Evolutionary conservation across 1,140 invertebrate genomes (phyloP).

Genomic region (Neotoxoptera formosana): DNA sequence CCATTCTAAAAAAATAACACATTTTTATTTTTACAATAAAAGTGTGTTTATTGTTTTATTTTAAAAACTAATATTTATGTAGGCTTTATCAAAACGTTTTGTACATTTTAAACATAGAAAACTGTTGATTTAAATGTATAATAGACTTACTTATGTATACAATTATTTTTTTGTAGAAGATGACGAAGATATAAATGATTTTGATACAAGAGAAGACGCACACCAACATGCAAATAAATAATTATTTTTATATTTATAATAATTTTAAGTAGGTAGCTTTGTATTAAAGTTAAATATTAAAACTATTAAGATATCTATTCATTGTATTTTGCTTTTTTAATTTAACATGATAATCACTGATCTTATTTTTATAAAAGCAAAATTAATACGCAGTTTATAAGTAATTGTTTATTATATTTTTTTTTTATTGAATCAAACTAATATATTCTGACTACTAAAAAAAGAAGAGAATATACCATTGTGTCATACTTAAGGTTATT

Average conservation of each 20-base stretch:
- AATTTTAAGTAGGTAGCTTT: neutral
- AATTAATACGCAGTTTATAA: neutral
- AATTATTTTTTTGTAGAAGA: slow-evolving; percentile 40
- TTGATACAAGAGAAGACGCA: slow-evolving; percentile 15
- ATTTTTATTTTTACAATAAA: neutral
- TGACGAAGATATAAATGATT: slow-evolving; percentile 46
- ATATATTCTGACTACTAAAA: neutral
- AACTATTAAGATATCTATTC: neutral
- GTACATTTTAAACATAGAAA: neutral
- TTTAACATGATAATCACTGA: neutral
- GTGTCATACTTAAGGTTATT: neutral
- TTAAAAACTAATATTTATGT: neutral
- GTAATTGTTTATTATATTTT: neutral
- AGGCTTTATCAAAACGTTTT: neutral
- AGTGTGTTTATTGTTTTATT: neutral
- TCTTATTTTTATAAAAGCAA: neutral
- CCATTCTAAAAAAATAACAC: neutral
- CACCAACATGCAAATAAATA: neutral
- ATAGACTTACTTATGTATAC: neutral
- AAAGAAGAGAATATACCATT: neutral
- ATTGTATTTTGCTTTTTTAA: neutral
- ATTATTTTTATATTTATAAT: neutral
- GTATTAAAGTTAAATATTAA: neutral
- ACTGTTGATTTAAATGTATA: neutral
- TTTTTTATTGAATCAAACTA: neutral